Evolutionary conservation across 2,797 vertebrate genomes (phyloP).

Genomic region (Astyanax mexicanus): DNA sequence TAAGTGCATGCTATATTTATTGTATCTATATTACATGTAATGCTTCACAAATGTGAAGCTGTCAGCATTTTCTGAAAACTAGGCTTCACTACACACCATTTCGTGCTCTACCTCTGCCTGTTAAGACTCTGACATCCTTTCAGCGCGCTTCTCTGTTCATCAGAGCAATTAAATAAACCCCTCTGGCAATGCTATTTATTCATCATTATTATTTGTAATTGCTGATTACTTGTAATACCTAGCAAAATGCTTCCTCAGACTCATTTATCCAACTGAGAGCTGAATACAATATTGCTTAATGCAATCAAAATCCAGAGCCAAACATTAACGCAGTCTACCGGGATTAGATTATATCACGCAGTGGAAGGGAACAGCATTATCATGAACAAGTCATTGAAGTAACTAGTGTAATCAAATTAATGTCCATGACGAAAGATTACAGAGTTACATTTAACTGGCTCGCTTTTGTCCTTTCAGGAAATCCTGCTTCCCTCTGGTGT

Average conservation of each 20-base stretch:
- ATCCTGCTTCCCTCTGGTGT: slow-evolving; percentile 21
- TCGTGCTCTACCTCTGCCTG: neutral
- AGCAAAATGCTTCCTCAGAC: neutral
- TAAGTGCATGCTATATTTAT: slow-evolving; percentile 56
- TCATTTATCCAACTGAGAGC: neutral
- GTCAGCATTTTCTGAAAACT: slow-evolving; percentile 7
- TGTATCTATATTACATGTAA: slow-evolving; percentile 44
- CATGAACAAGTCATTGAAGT: slow-evolving; percentile 29
- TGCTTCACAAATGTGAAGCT: neutral
- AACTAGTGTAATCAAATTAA: slow-evolving; percentile 48
- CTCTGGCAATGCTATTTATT: slow-evolving; percentile 5
- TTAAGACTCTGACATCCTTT: neutral
- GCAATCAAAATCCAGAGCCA: slow-evolving; percentile 10
- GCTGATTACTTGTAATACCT: neutral
- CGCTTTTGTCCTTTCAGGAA: slow-evolving; percentile 12
- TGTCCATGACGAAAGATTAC: slow-evolving; percentile 38
- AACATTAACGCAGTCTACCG: slow-evolving; percentile 5
- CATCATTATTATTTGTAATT: slow-evolving; percentile 9
- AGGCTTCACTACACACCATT: neutral
- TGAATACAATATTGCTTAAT: slow-evolving; percentile 7
- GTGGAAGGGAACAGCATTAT: slow-evolving; percentile 26
- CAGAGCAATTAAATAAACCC: slow-evolving; percentile 21
- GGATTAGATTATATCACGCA: slow-evolving; percentile 34
- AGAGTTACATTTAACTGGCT: slow-evolving; percentile 43
- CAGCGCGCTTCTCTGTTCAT: neutral